Conservation (phyloP, 2,113 vertebrate genomes). For the Sus scrofa region T2T-Sscrofa CM000813.6:100902001-100902500, state of each 20-base stretch:
- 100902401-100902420: slow-evolving; percentile 49
- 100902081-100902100: slow-evolving; percentile 60
- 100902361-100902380: slow-evolving; percentile 30
- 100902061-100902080: slow-evolving; percentile 53
- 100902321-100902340: slow-evolving; percentile 59
- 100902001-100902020: slow-evolving; percentile 7
- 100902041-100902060: slow-evolving; percentile 57
- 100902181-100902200: neutral
- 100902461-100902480: neutral
- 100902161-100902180: slow-evolving; percentile 4
- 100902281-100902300: slow-evolving; percentile 51
- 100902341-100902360: neutral
- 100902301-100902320: slow-evolving; percentile 63
- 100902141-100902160: slow-evolving; percentile 55
- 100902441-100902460: neutral
- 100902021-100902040: slow-evolving; percentile 62
- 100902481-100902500: neutral
- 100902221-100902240: neutral
- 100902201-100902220: neutral
- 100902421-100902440: slow-evolving; percentile 29
- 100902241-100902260: neutral
- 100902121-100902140: slow-evolving; percentile 62
- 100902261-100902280: slow-evolving; percentile 73
- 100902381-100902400: slow-evolving; percentile 63
- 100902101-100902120: slow-evolving; percentile 67